Conservation (phyloP, 1,140 invertebrate species). For the Delia radicum region DNA sequence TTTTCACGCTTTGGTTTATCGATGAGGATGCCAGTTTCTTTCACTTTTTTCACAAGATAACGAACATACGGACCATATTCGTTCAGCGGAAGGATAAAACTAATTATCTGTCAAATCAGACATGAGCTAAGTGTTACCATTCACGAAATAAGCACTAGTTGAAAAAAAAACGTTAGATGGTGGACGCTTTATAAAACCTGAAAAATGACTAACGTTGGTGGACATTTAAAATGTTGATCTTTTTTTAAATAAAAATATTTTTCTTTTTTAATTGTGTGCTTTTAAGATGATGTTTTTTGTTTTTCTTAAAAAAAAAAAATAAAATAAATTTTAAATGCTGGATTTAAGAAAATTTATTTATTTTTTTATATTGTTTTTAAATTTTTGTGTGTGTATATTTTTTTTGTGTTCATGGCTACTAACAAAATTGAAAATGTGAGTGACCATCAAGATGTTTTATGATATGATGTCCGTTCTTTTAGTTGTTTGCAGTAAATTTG, state of each 20-base stretch:
- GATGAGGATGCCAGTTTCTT: no score
- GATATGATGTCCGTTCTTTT: background rate
- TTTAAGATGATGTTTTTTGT: background rate
- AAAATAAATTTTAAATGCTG: background rate
- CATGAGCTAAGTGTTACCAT: no score
- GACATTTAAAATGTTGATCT: background rate
- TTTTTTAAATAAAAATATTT: background rate
- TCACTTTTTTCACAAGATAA: no score
- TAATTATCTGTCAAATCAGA: no score
- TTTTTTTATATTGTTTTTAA: background rate
- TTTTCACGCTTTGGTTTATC: no score
- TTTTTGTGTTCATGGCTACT: background rate
- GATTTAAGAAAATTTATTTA: background rate
- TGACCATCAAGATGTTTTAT: constrained; percentile 1
- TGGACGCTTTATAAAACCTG: no score
- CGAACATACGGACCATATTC: no score
- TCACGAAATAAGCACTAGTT: no score
- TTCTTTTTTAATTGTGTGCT: background rate
- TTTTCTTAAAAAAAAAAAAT: no score
- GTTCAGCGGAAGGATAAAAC: no score
- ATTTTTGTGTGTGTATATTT: background rate
- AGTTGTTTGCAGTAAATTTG: background rate
- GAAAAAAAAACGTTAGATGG: no score
- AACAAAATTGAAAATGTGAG: background rate
- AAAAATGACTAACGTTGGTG: background rate